Percentiles rank a stretch among this genome's conserved stretches.
Conservation (phyloP, 2,113 vertebrate genomes). For the Cavia aperea region DNA sequence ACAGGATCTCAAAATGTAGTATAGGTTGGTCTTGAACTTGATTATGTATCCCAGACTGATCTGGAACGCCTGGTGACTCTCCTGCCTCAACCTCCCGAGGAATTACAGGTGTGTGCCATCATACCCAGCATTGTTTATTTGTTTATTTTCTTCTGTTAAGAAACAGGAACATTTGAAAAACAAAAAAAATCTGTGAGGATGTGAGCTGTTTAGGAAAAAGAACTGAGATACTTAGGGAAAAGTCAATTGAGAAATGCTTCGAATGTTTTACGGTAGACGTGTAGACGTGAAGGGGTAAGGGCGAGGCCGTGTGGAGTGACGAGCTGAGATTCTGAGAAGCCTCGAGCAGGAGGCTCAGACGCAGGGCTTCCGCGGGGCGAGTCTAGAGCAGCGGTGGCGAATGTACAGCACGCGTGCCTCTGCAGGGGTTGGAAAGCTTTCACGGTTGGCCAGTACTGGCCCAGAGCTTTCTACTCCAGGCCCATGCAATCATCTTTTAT, state of each 20-base stretch:
- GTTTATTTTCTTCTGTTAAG: neutral
- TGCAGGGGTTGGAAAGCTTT: neutral
- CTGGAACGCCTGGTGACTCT: no score
- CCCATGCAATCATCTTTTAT: neutral
- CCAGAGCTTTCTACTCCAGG: neutral
- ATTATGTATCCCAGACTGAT: no score
- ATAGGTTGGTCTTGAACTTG: no score
- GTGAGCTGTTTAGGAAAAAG: neutral
- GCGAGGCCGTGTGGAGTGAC: neutral
- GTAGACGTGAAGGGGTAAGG: neutral
- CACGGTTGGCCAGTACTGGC: neutral
- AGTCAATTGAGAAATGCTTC: neutral
- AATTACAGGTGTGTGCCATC: no score
- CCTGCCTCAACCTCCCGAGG: no score
- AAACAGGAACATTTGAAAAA: neutral
- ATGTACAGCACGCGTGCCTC: no score
- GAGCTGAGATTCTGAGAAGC: neutral
- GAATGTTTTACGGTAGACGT: neutral
- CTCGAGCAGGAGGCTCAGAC: neutral
- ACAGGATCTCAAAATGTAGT: no score
- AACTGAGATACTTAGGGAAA: neutral
- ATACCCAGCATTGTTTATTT: no score
- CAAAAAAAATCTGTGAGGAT: neutral
- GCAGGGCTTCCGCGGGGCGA: no score
- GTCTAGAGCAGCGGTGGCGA: no score